phyloP scores from a whole-genome alignment of 2,113 vertebrate species.

The Phrynosoma platyrhinos region DNA sequence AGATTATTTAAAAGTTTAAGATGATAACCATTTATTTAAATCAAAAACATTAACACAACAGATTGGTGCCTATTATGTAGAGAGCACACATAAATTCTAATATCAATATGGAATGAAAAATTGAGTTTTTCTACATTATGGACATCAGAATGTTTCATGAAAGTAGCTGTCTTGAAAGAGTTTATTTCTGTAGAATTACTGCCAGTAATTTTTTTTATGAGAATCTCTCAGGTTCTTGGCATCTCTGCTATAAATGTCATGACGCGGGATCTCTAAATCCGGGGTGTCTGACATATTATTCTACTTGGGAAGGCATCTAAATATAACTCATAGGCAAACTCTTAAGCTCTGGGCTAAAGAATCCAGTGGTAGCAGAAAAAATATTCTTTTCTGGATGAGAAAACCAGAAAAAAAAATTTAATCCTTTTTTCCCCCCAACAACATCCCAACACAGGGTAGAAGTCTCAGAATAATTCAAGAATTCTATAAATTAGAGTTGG shows the following conservation, averaged over 20 bases:
- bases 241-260: neutral
- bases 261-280: neutral
- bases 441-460: no score
- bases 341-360: neutral
- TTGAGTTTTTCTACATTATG: neutral
- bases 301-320: neutral
- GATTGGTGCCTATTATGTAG: neutral
- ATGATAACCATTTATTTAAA: neutral
- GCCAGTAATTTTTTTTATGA: conserved; percentile 1
- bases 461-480: no score
- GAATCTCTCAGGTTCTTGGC: neutral
- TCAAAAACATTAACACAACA: neutral
- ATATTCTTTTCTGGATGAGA: neutral
- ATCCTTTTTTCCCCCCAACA: neutral
- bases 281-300: neutral
- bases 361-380: neutral
- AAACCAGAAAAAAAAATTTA: neutral
- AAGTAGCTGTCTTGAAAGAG: neutral
- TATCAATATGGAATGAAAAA: neutral
- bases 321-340: neutral
- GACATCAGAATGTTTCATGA: neutral
- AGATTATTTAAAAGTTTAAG: neutral
- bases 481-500: no score
- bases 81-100: neutral
- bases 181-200: conserved; percentile 13